Evolutionary conservation across 2,113 vertebrate species (phyloP).

Genomic region (Cyanoliseus patagonus): DNA sequence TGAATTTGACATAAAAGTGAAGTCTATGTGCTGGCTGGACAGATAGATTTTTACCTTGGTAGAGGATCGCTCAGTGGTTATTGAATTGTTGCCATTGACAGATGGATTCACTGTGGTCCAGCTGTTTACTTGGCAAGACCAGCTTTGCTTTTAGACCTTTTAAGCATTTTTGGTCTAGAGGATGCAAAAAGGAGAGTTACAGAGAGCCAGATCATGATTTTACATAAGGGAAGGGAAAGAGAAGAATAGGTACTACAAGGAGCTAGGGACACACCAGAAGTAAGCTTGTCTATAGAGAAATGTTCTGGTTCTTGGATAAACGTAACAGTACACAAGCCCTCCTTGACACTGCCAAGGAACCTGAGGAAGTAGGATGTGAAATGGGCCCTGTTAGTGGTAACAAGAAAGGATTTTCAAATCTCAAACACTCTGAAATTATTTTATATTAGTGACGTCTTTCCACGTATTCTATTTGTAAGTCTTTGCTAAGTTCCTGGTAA

Average conservation of each 20-base stretch:
- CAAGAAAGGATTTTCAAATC: neutral
- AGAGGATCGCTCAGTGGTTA: neutral
- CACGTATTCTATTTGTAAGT: rapidly evolving
- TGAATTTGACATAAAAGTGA: neutral
- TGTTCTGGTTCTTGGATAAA: neutral
- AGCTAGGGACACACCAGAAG: neutral
- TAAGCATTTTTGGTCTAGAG: neutral
- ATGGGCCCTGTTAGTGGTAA: neutral
- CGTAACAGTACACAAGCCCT: neutral
- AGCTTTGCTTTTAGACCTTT: neutral
- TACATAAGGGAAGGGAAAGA: neutral
- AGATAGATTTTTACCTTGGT: neutral
- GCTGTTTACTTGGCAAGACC: neutral
- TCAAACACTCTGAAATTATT: neutral
- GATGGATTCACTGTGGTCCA: constrained; percentile 12
- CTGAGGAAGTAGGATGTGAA: neutral
- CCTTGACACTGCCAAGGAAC: neutral
- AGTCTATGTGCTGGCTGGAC: neutral
- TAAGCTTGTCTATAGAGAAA: neutral
- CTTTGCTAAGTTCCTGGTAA: neutral
- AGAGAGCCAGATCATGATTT: neutral
- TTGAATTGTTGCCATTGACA: neutral
- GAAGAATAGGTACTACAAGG: neutral
- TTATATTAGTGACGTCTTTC: neutral
- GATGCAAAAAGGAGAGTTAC: neutral